phyloP scores from a whole-genome alignment of 2,797 vertebrate species.

The Arctocebus calabarensis region DNA sequence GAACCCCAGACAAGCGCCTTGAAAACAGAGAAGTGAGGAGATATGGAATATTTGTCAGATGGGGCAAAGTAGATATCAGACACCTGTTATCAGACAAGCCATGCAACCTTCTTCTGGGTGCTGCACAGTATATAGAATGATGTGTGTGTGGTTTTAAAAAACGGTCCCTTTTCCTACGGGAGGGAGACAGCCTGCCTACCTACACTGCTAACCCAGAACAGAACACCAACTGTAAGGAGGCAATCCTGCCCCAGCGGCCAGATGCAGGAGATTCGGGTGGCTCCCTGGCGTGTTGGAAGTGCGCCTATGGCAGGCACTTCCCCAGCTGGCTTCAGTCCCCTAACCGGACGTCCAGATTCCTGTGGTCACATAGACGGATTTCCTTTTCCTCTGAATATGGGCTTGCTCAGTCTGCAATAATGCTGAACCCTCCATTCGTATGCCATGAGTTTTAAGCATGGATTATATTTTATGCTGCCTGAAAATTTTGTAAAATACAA shows the following conservation, averaged over 20 bases:
- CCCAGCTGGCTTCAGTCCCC: too few relatives aligned
- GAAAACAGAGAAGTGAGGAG: neutral
- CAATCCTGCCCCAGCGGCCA: neutral
- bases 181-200: neutral
- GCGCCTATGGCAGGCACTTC: neutral
- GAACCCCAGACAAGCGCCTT: neutral
- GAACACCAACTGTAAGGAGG: neutral
- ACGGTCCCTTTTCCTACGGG: neutral
- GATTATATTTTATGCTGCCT: neutral
- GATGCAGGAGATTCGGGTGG: too few relatives aligned
- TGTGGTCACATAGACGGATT: too few relatives aligned
- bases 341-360: neutral
- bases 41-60: neutral
- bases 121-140: neutral
- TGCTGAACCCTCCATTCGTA: too few relatives aligned
- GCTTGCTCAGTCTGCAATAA: rapidly evolving
- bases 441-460: neutral
- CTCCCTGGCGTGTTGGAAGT: rapidly evolving
- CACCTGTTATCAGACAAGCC: too few relatives aligned
- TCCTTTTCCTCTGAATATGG: neutral
- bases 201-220: neutral
- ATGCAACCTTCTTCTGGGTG: neutral
- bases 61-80: neutral
- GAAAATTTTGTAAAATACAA: neutral
- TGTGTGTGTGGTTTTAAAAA: neutral